Conservation (phyloP, 2,888 invertebrate species). For the Cephalotes varians region DNA sequence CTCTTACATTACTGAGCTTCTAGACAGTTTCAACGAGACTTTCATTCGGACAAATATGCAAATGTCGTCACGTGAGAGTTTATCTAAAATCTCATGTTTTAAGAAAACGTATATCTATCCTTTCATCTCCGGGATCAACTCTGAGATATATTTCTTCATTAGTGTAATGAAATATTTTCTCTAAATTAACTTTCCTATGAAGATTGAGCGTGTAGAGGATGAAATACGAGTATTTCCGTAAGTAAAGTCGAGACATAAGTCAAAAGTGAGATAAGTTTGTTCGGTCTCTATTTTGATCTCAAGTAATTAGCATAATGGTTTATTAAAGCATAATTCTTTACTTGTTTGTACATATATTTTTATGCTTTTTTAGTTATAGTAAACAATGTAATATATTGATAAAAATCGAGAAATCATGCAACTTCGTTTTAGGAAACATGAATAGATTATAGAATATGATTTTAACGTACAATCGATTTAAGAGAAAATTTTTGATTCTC, state of each 20-base stretch:
- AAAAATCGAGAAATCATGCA: neutral
- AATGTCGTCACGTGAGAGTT: neutral
- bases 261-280: neutral
- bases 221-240: neutral
- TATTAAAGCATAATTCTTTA: neutral
- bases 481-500: neutral
- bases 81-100: neutral
- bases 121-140: neutral
- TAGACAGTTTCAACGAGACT: neutral
- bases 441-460: neutral
- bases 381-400: neutral
- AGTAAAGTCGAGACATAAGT: neutral
- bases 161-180: slow-evolving; percentile 33
- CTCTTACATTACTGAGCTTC: neutral
- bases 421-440: neutral
- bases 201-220: neutral
- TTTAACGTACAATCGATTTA: slow-evolving; percentile 3
- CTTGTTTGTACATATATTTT: neutral
- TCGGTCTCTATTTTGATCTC: neutral
- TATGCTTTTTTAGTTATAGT: neutral
- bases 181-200: neutral
- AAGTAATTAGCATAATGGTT: slow-evolving; percentile 37
- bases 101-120: neutral
- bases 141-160: neutral
- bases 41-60: neutral